phyloP scores from a whole-genome alignment of 2,113 vertebrate species.

The Phyllopteryx taeniolatus region DNA sequence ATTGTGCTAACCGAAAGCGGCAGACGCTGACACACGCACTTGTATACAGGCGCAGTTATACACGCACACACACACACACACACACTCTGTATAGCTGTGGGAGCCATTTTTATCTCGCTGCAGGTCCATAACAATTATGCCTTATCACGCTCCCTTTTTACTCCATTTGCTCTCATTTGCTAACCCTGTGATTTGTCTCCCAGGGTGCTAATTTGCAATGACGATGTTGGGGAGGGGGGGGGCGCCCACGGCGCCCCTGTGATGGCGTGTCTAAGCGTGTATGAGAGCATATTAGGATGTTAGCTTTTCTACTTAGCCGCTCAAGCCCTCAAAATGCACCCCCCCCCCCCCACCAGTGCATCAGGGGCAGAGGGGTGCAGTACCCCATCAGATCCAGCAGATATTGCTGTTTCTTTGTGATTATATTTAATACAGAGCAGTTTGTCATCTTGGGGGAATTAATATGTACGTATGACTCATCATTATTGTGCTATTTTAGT shows the following conservation, averaged over 20 bases:
- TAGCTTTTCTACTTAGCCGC: conserved; percentile 68
- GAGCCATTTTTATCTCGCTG: conserved; percentile 44
- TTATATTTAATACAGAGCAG: not conserved
- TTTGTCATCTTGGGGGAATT: not conserved
- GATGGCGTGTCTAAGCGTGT: conserved; percentile 17
- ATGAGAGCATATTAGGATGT: conserved; percentile 70
- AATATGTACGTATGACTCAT: too few relatives aligned
- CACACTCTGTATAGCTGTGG: conserved; percentile 17
- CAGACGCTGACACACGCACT: not conserved
- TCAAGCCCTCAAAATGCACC: conserved; percentile 4
- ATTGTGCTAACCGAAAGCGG: conserved; percentile 4
- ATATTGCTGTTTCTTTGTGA: not conserved
- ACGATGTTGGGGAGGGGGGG: conserved; percentile 36
- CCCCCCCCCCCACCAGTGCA: not conserved
- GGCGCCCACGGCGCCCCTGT: conserved; percentile 9
- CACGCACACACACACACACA: not conserved
- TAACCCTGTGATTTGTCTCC: conserved; percentile 53
- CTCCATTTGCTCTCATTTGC: conserved; percentile 36
- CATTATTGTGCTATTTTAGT: too few relatives aligned
- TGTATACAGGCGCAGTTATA: not conserved
- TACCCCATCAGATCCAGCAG: not conserved
- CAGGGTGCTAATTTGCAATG: conserved; percentile 54
- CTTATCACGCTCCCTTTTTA: conserved; percentile 40
- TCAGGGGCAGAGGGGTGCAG: not conserved
- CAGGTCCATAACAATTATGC: conserved; percentile 44